Evolutionary conservation across 2,888 invertebrate species (phyloP), one percentile per base, ranked within the genome.

Genomic region (Acanthosepion esculentum): DNA sequence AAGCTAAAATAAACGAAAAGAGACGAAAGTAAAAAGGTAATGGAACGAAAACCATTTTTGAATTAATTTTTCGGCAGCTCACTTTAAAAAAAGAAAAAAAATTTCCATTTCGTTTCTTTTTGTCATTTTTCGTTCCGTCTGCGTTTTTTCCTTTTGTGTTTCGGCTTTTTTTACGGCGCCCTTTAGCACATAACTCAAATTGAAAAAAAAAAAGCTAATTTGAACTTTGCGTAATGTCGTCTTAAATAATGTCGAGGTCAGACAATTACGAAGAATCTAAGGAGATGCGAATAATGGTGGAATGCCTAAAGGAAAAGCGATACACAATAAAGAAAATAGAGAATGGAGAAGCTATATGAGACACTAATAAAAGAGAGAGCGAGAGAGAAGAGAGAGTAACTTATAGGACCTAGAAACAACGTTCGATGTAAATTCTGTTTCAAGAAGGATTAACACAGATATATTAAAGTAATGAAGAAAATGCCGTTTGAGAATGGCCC

Each of bases 161-260:
- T 78, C n/a, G 4, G 78, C 78, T n/a, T 78, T 78, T 41, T 64
- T 78, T 78, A n/a, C 12, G n/a, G 29, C 15, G 78, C 78, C 78
- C 78, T 78, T 78, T 78, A 78, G 78, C 78, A 78, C 78, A 78
- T 78, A 78, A 78, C n/a, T 78, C 78, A 78, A 78, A 78, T 78
- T 78, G 10, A n/a, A 78, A 29, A 78, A 15, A 29, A n/a, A 78
- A 12, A 29, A 10, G 29, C 29, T 78, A 12, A n/a, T 78, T 78
- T 78, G 78, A 78, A 78, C 78, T 29, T 78, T 29, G 15, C 6
- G n/a, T n/a, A n/a, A n/a, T 78, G n/a, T 78, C 78, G n/a, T 12
- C 78, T 78, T 78, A 29, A 78, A 78, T 78, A 1, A 18, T 78
- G 29, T n/a, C 10, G 78, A n/a, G 78, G 78, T 78, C 78, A 78